Conservation (phyloP, 2,113 vertebrate genomes). For the Stigmatopora nigra region DNA sequence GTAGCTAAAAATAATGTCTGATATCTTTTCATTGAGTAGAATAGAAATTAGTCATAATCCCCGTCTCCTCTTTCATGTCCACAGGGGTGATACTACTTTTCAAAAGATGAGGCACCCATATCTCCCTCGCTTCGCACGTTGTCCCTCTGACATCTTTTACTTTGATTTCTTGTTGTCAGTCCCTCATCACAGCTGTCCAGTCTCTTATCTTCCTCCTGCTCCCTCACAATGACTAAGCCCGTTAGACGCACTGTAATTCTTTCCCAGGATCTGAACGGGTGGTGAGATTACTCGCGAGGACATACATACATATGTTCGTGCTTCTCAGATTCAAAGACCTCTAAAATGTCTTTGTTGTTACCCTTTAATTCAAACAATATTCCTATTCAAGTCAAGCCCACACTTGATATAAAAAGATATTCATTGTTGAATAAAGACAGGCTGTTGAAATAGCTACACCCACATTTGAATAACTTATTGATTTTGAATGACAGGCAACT, state of each 20-base stretch:
- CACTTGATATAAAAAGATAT: background rate
- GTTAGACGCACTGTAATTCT: slow-evolving; percentile 50
- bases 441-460: slow-evolving; percentile 36
- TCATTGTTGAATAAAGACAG: slow-evolving; percentile 19
- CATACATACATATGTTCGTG: slow-evolving; percentile 28
- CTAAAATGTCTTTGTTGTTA: background rate
- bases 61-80: slow-evolving; percentile 52
- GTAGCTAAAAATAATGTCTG: slow-evolving; percentile 55
- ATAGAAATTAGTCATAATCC: slow-evolving; percentile 67
- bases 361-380: background rate
- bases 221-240: slow-evolving; percentile 50
- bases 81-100: slow-evolving; percentile 58
- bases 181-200: slow-evolving; percentile 35
- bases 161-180: slow-evolving; percentile 23
- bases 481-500: background rate
- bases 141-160: slow-evolving; percentile 28
- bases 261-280: slow-evolving; percentile 40
- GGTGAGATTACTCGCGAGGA: slow-evolving; percentile 31
- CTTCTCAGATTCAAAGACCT: slow-evolving; percentile 40
- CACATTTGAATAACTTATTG: background rate
- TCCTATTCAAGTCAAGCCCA: background rate
- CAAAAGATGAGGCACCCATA: slow-evolving; percentile 32
- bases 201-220: slow-evolving; percentile 42
- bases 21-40: slow-evolving; percentile 62
- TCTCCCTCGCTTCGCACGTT: slow-evolving; percentile 26